Conservation (phyloP, 1,140 invertebrate genomes). For the Himalopsyche phryganea region DNA sequence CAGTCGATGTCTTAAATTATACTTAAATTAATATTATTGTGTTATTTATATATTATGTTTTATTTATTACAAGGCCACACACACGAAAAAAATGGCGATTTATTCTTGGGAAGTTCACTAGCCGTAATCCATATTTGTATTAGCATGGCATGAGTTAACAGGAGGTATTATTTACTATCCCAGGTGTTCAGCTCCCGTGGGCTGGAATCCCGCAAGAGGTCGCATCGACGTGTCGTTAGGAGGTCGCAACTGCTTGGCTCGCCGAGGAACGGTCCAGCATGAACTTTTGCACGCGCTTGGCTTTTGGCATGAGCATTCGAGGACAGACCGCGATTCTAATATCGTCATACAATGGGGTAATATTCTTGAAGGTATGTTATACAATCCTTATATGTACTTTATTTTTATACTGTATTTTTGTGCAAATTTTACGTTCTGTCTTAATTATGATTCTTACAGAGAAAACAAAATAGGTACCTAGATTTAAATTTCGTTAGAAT, state of each 20-base stretch:
- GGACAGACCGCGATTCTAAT: slow-evolving; percentile 47
- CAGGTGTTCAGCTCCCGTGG: slow-evolving; percentile 43
- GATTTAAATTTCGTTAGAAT: no score
- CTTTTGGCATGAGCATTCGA: slow-evolving; percentile 51
- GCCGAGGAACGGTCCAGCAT: slow-evolving; percentile 49
- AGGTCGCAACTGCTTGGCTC: slow-evolving; percentile 34
- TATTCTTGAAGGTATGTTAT: slow-evolving; percentile 40
- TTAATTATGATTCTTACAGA: no score
- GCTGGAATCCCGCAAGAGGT: slow-evolving; percentile 36
- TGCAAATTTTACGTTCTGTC: no score
- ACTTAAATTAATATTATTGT: no score
- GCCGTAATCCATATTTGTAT: no score
- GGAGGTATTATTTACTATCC: slow-evolving; percentile 8
- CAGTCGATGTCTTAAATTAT: no score
- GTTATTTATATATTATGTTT: no score
- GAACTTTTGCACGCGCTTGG: slow-evolving; percentile 54
- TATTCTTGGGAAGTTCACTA: no score
- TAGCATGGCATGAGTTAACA: no score
- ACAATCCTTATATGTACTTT: neutral
- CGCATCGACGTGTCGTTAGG: slow-evolving; percentile 37
- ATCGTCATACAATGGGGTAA: slow-evolving; percentile 49
- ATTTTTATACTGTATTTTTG: neutral
- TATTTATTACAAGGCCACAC: no score
- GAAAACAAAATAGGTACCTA: no score
- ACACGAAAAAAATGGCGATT: no score